A percentile compares a stretch with the other conserved stretches of the same genome.
Evolutionary conservation across 1,140 invertebrate species (phyloP).

Genomic region (Calliphora vicina): DNA sequence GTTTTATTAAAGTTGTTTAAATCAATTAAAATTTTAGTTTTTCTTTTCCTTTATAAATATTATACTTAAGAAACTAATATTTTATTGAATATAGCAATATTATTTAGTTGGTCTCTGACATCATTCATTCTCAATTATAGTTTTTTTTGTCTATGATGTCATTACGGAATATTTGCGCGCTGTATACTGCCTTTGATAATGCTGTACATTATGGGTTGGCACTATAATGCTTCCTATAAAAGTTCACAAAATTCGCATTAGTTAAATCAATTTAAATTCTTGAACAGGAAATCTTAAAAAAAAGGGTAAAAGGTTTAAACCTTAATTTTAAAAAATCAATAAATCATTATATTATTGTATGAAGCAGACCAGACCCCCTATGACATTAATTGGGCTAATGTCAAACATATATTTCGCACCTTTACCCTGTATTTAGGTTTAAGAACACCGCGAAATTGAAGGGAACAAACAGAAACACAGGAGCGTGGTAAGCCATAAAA

Average conservation of each 20-base stretch:
- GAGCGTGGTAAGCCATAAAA: not conserved
- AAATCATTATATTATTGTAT: not conserved
- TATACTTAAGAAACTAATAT: not conserved
- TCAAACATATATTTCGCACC: slow-evolving; percentile 20
- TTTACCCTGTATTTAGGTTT: not conserved
- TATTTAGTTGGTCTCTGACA: not conserved
- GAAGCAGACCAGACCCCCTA: not conserved
- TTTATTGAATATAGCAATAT: not conserved
- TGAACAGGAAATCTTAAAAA: not conserved
- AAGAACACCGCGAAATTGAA: not conserved
- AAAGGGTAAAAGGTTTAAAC: not conserved
- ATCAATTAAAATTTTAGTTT: not conserved
- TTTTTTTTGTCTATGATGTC: slow-evolving; percentile 48
- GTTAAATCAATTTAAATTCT: not conserved
- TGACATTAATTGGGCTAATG: slow-evolving; percentile 19
- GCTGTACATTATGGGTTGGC: slow-evolving; percentile 60
- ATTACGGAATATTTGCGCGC: slow-evolving; percentile 61
- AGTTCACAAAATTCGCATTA: slow-evolving; percentile 28
- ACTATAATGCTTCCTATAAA: slow-evolving; percentile 57
- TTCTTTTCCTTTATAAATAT: not conserved
- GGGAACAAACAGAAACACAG: not conserved
- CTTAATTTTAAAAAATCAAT: not conserved
- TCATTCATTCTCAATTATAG: not conserved
- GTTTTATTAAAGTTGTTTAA: not conserved
- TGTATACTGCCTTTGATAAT: slow-evolving; percentile 62